These are phyloP conservation scores for Xylophagus ater DNA, from an alignment of 2,888 invertebrate genomes.

Conservation along the genomic window DNA sequence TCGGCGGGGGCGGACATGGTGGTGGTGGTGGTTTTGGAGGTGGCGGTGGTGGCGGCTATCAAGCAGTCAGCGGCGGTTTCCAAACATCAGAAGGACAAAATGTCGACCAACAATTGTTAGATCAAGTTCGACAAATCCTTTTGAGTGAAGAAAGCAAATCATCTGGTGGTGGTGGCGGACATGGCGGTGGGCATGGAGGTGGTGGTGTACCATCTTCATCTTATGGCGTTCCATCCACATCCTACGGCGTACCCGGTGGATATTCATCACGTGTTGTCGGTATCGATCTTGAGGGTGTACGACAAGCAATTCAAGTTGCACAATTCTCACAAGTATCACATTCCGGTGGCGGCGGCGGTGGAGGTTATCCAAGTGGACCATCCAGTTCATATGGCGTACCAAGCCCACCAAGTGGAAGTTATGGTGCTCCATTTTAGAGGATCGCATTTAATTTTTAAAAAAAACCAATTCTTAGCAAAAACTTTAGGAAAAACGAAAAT, in stretches of 20 bases:
- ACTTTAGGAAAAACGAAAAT: too few relatives aligned
- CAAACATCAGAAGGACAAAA: constrained; percentile 74
- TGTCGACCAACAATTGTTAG: constrained; percentile 67
- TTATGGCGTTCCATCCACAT: constrained; percentile 48
- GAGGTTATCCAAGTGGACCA: constrained; percentile 42
- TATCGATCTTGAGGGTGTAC: constrained; percentile 73
- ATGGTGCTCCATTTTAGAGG: constrained; percentile 42
- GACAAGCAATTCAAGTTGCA: constrained; percentile 79
- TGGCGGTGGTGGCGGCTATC: constrained; percentile 62
- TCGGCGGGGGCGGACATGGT: constrained; percentile 37
- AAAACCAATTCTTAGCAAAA: too few relatives aligned
- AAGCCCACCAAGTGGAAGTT: constrained; percentile 54
- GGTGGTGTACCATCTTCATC: constrained; percentile 45
- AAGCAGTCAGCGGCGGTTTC: constrained; percentile 64
- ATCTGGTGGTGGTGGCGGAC: constrained; percentile 43
- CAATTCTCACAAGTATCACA: constrained; percentile 63
- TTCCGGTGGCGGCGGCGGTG: constrained; percentile 40
- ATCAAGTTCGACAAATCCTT: constrained; percentile 75
- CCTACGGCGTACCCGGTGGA: constrained; percentile 52
- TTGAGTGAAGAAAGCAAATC: constrained; percentile 65
- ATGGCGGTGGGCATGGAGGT: constrained; percentile 41
- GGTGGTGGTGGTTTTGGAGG: constrained; percentile 37
- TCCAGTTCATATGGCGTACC: constrained; percentile 49
- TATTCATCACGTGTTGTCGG: constrained; percentile 58
- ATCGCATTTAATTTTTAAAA: too few relatives aligned